Evolutionary conservation across 2,797 vertebrate species (phyloP).

Genomic region (Mus minutoides): DNA sequence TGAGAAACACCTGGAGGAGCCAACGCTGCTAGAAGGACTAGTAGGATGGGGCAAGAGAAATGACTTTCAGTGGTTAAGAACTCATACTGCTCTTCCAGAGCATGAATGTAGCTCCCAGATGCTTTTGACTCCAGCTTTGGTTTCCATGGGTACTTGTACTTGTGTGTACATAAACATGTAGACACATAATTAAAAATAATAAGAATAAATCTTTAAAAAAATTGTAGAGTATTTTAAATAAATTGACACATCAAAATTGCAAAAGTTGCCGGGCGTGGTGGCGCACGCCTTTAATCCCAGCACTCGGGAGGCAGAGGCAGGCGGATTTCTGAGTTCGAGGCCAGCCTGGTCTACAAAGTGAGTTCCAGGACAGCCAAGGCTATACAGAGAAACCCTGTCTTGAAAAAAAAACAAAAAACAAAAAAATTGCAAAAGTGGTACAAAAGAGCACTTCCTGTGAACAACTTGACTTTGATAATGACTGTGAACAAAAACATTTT

Average conservation of each 20-base stretch:
- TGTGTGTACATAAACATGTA: not conserved
- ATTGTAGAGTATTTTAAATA: constrained; percentile 51
- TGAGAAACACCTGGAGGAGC: constrained; percentile 68
- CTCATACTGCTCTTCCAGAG: not conserved
- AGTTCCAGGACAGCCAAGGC: too few species aligned
- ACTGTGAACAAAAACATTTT: constrained; percentile 53
- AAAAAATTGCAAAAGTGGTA: constrained; percentile 19
- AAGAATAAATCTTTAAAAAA: not conserved
- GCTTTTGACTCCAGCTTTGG: not conserved
- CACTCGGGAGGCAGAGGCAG: too few species aligned
- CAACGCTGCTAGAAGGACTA: constrained; percentile 50
- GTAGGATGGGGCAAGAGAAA: not conserved
- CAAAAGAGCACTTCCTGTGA: constrained; percentile 15
- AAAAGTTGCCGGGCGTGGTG: too few species aligned
- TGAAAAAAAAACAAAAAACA: too few species aligned
- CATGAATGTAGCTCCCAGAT: not conserved
- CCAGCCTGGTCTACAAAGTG: too few species aligned
- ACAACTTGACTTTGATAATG: constrained; percentile 5
- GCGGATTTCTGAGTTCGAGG: too few species aligned
- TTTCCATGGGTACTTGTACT: not conserved
- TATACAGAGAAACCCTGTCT: too few species aligned
- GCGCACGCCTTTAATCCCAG: too few species aligned
- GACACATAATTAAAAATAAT: not conserved
- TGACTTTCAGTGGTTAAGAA: not conserved
- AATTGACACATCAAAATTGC: constrained; percentile 23